These are phyloP conservation scores for Gambusia affinis DNA, from an alignment of 2,113 vertebrate genomes.

Conservation along the genomic window DNA sequence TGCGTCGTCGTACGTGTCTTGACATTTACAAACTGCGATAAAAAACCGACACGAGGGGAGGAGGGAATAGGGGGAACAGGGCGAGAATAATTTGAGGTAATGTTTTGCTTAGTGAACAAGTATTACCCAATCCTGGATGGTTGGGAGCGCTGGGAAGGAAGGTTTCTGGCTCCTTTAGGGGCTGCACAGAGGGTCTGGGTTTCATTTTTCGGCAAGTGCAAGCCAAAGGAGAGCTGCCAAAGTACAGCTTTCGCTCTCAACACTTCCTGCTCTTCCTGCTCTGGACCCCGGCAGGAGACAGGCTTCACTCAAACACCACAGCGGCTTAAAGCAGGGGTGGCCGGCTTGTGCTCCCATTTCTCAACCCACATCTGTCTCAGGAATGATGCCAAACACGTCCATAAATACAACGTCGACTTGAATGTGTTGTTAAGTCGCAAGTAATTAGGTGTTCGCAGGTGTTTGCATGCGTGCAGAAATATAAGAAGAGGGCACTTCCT, in stretches of 20 bases:
- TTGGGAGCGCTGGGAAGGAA: conserved; percentile 73
- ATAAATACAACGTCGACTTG: conserved; percentile 54
- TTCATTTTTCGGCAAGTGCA: conserved; percentile 80
- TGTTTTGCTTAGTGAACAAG: conserved; percentile 81
- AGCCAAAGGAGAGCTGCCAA: conserved; percentile 77
- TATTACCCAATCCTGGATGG: conserved; percentile 81
- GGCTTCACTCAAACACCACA: conserved; percentile 77
- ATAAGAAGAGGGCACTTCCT: conserved; percentile 54
- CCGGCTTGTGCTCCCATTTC: conserved; percentile 68
- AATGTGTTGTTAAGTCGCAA: conserved; percentile 53
- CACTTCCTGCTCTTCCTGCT: conserved; percentile 79
- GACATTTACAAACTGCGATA: conserved; percentile 83
- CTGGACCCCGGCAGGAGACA: conserved; percentile 70
- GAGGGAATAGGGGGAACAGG: conserved; percentile 79
- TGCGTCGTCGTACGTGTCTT: conserved; percentile 80
- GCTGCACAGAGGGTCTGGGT: conserved; percentile 76
- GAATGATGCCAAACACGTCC: conserved; percentile 61
- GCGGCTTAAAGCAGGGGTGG: conserved; percentile 63
- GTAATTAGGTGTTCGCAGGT: conserved; percentile 54
- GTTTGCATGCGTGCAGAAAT: conserved; percentile 56
- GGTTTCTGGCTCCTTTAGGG: conserved; percentile 72
- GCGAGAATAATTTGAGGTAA: conserved; percentile 83
- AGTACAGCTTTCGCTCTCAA: conserved; percentile 81
- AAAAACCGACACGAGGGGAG: conserved; percentile 79
- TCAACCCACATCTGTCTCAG: conserved; percentile 69